phyloP scores from a whole-genome alignment of 1,140 invertebrate species.

The Drosophila bipectinata region DNA sequence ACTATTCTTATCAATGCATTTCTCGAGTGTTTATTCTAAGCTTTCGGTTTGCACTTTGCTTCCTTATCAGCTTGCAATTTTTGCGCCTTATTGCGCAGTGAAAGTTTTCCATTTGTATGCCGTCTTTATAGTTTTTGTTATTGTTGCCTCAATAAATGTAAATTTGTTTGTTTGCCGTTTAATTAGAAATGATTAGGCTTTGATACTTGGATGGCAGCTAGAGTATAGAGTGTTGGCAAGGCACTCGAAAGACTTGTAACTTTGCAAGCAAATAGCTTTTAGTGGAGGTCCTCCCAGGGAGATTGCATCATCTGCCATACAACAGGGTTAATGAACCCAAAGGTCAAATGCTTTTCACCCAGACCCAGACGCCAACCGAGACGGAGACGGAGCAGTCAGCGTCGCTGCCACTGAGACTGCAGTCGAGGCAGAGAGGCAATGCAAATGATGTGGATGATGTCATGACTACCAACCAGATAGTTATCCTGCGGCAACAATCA shows the following conservation, averaged over 20 bases:
- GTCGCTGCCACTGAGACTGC: constrained; percentile 2
- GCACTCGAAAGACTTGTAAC: not conserved
- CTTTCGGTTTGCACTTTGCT: constrained; percentile 56
- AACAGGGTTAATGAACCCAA: constrained; percentile 64
- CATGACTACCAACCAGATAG: constrained; percentile 51
- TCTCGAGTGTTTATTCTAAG: constrained; percentile 43
- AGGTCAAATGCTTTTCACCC: constrained; percentile 66
- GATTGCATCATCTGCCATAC: constrained; percentile 57
- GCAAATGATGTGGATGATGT: constrained; percentile 61
- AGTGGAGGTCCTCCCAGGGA: not conserved
- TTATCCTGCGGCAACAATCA: constrained; percentile 17
- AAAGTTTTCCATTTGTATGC: constrained; percentile 67
- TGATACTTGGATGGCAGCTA: too few species aligned
- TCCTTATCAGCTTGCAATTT: constrained; percentile 56
- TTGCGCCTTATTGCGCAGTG: constrained; percentile 77
- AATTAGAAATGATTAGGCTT: constrained; percentile 40
- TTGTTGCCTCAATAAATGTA: constrained; percentile 37
- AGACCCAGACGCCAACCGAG: constrained; percentile 39
- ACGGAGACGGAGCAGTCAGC: constrained; percentile 33
- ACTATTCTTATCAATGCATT: constrained; percentile 56
- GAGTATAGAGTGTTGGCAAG: not conserved
- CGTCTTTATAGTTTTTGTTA: constrained; percentile 7
- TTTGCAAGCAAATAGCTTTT: not conserved
- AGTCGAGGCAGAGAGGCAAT: constrained; percentile 41
- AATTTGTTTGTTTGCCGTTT: constrained; percentile 32